Evolutionary conservation across 2,113 vertebrate species (phyloP).

Genomic region (Clarias magur): DNA sequence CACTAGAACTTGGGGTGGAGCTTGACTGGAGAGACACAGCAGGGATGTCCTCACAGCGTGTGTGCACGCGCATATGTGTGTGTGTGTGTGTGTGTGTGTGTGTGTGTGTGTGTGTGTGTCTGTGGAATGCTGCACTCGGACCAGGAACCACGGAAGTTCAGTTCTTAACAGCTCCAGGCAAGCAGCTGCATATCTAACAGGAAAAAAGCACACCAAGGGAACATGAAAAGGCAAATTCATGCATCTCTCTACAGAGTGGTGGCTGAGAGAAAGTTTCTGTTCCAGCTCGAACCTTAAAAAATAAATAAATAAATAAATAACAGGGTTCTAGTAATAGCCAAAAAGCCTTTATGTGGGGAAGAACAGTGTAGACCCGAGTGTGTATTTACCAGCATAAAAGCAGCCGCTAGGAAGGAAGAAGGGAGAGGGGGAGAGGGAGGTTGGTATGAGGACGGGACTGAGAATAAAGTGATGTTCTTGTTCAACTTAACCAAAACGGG

Average conservation of each 20-base stretch:
- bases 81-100: slow-evolving; percentile 32
- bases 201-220: neutral
- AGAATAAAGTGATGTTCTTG: slow-evolving; percentile 6
- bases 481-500: slow-evolving; percentile 18
- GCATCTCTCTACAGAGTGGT: neutral
- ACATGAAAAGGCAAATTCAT: neutral
- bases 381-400: neutral
- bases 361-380: neutral
- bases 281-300: neutral
- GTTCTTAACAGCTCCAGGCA: slow-evolving; percentile 44
- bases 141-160: slow-evolving; percentile 47
- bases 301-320: neutral
- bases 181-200: slow-evolving; percentile 33
- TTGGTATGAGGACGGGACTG: neutral
- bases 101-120: slow-evolving; percentile 28
- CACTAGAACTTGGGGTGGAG: neutral
- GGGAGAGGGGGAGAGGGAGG: too few relatives aligned
- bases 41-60: slow-evolving; percentile 49
- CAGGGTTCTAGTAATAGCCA: neutral
- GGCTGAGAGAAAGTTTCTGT: neutral
- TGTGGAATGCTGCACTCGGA: slow-evolving; percentile 50
- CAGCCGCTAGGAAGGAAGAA: neutral
- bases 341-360: neutral
- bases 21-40: slow-evolving; percentile 11
- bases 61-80: neutral